A percentile compares a stretch with the other conserved stretches of the same genome.
These are phyloP conservation scores for Cyrtorhinus lividipennis DNA, from an alignment of 1,140 invertebrate genomes.

Conservation along the genomic window DNA sequence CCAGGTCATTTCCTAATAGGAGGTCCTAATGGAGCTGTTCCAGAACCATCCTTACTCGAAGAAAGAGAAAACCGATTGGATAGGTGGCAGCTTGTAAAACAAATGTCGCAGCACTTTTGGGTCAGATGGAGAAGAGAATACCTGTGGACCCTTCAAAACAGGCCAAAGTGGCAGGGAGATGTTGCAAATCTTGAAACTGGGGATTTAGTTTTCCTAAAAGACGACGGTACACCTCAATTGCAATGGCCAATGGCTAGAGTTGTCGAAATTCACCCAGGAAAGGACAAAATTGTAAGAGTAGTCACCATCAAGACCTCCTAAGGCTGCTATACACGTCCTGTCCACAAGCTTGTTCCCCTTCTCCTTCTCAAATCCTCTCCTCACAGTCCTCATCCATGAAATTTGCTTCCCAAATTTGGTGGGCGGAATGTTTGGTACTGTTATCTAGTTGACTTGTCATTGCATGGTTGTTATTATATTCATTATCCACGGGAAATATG, in stretches of 20 bases:
- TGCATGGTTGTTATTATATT: no score
- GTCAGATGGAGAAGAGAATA: conserved; percentile 29
- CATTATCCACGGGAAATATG: no score
- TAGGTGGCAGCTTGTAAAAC: conserved; percentile 23
- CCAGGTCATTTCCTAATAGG: conserved; percentile 27
- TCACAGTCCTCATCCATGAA: neutral
- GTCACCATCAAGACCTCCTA: neutral
- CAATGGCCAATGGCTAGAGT: conserved; percentile 25
- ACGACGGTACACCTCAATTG: conserved; percentile 10
- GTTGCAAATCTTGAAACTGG: conserved; percentile 15
- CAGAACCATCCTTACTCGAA: conserved; percentile 18
- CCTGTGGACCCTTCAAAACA: conserved; percentile 24
- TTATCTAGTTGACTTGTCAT: no score
- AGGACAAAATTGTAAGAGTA: conserved; percentile 16
- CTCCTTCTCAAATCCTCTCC: neutral
- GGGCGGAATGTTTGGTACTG: neutral
- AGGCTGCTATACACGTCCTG: no score
- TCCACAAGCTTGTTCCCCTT: no score
- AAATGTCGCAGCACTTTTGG: conserved; percentile 27
- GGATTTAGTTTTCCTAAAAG: conserved; percentile 23
- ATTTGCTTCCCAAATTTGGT: neutral
- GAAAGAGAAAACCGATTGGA: conserved; percentile 21
- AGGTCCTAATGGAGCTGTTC: conserved; percentile 19
- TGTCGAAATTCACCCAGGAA: conserved; percentile 20
- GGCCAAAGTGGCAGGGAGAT: conserved; percentile 25